Base-by-base conservation (phyloP, 37 sponge, comb jelly and placozoan genomes). In the Haliclona indistincta region DNA sequence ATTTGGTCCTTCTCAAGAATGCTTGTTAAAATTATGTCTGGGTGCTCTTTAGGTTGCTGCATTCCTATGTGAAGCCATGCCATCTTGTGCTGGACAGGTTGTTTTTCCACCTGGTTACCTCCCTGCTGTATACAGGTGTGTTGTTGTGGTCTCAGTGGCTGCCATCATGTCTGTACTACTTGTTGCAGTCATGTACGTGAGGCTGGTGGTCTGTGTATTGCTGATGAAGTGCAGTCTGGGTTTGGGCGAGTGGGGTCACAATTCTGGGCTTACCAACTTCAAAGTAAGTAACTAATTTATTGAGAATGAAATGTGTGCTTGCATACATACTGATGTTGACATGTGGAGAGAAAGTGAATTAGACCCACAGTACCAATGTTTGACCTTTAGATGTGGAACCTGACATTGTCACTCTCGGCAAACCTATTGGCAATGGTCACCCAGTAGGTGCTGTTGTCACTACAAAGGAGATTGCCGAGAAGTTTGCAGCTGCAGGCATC, bases 351-450 rank as follows among this genome's bases (percentile, higher is more conserved):
- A 41, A 51, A n/a, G 35, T 2, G 5, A 32, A 4, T 72, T 25
- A 13, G 36, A 22, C 39, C 10, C 61, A 19, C 11, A 19, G 54
- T 49, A 39, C 52, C 76, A 30, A 3, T 22, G 26, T n/a, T 49
- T 13, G 25, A 25, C 34, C 10, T 67, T 45, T 28, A 74, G 63
- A 68, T 63, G 70, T 89, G 44, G 32, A 39, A 63, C 95, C 95
- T 33, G 95, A 94, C 29, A 94, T 94, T 71, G 92, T 94, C 4
- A 94, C 95, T 2, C 38, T 94, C 17, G 95, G 95, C 17, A 90
- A 90, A 54, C 85, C 88, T 0, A 84, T 94, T 85, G 95, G 95
- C 0, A 94, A 90, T 62, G 95, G 95, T 5, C 91, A 91, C 71
- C 92, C 92, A 33, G 78, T 90, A 43, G 72, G 88, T 37, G 91